These are phyloP conservation scores for Fukomys damarensis DNA, from an alignment of 2,113 vertebrate genomes.

Conservation along the genomic window DNA sequence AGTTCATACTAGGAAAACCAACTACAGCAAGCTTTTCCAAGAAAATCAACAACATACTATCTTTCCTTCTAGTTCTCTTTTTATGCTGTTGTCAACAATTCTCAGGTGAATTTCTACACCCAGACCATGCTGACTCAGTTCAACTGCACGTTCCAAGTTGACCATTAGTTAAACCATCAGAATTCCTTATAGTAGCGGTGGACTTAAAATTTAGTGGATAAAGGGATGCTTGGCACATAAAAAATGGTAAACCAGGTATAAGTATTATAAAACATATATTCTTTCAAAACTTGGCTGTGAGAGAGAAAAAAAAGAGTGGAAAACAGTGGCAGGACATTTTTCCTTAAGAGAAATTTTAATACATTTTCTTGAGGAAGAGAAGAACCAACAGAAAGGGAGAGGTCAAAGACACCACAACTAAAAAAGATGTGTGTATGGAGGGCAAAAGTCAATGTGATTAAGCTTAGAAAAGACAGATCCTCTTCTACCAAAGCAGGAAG, in stretches of 20 bases:
- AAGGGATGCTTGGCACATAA: background rate
- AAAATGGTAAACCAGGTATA: background rate
- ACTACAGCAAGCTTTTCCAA: too few species aligned
- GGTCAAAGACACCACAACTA: background rate
- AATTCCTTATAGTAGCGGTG: accelerated
- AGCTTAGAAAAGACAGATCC: background rate
- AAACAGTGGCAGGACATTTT: background rate
- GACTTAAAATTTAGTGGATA: background rate
- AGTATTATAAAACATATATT: background rate
- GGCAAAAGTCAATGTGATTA: background rate
- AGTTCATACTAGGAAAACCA: too few species aligned
- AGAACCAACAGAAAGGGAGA: background rate
- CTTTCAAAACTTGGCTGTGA: background rate
- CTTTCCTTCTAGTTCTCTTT: too few species aligned
- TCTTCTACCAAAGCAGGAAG: background rate
- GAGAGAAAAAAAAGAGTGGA: background rate
- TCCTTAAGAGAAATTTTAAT: background rate
- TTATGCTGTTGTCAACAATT: too few species aligned
- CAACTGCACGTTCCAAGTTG: too few species aligned
- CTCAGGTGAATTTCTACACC: too few species aligned
- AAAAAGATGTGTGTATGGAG: accelerated
- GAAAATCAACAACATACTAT: too few species aligned
- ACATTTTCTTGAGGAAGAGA: background rate
- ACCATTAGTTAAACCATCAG: too few species aligned
- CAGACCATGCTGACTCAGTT: too few species aligned